These are phyloP conservation scores for Ianthella basta DNA, from an alignment of 37 sponge, comb jelly and placozoan genomes.

Conservation along the genomic window DNA sequence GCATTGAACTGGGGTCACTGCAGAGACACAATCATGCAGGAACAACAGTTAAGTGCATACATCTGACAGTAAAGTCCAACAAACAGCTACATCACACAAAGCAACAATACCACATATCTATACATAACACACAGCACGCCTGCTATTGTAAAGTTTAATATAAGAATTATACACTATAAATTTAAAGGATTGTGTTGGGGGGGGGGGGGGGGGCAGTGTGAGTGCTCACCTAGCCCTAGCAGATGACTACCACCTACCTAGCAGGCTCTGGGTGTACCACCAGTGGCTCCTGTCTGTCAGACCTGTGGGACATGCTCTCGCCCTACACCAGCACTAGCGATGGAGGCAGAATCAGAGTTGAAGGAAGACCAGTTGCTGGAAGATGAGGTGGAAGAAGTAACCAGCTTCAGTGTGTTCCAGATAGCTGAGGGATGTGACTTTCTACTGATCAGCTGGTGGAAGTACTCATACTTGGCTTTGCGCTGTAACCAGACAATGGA, in stretches of 20 bases:
- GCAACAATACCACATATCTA: background rate
- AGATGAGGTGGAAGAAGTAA: no score
- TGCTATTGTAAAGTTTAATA: background rate
- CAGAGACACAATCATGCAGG: background rate
- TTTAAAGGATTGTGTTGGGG: background rate
- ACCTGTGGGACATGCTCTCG: slow-evolving; percentile 5
- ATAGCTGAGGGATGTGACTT: no score
- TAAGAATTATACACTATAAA: background rate
- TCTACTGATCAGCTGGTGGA: no score
- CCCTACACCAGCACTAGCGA: no score
- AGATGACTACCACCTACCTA: background rate
- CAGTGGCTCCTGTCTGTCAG: background rate
- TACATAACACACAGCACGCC: slow-evolving; percentile 43
- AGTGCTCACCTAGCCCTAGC: no score
- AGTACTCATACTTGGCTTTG: no score
- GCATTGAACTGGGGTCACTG: slow-evolving; percentile 66
- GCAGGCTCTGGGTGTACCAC: slow-evolving; percentile 6
- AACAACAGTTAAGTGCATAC: no score
- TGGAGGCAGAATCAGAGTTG: no score
- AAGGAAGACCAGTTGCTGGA: no score
- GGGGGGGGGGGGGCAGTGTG: no score
- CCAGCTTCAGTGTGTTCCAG: no score
- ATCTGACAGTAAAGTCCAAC: background rate
- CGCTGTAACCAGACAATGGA: no score
- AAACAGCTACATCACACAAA: slow-evolving; percentile 8